phyloP scores from a whole-genome alignment of 2,113 vertebrate genomes.

The Micromys minutus region DNA sequence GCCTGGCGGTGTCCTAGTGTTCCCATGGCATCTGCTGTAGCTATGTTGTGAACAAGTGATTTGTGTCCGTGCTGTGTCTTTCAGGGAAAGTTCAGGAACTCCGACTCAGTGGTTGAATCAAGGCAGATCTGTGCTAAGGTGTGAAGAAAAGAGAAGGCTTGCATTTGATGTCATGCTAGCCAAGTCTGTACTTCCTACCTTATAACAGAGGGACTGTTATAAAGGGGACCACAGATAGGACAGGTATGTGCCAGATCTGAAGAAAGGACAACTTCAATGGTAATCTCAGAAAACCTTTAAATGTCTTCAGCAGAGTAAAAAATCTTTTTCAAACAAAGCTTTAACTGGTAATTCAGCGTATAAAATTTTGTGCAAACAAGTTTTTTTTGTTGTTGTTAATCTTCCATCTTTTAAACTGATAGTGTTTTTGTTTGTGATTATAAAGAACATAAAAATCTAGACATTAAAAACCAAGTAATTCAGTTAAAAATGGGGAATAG shows the following conservation, averaged over 20 bases:
- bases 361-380: background rate
- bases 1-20: background rate
- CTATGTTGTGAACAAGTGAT: background rate
- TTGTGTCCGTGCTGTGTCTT: background rate
- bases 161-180: background rate
- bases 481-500: background rate
- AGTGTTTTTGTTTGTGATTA: background rate
- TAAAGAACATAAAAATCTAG: background rate
- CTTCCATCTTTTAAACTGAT: background rate
- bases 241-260: background rate
- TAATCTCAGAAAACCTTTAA: background rate
- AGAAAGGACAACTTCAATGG: background rate
- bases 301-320: background rate
- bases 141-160: background rate
- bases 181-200: rapidly evolving
- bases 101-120: background rate
- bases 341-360: background rate
- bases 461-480: background rate
- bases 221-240: no score
- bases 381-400: background rate
- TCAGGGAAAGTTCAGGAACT: background rate
- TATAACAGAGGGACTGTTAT: background rate
- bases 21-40: background rate
- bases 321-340: background rate
- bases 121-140: background rate